phyloP scores from a whole-genome alignment of 2,113 vertebrate species.

The Petromus typicus region DNA sequence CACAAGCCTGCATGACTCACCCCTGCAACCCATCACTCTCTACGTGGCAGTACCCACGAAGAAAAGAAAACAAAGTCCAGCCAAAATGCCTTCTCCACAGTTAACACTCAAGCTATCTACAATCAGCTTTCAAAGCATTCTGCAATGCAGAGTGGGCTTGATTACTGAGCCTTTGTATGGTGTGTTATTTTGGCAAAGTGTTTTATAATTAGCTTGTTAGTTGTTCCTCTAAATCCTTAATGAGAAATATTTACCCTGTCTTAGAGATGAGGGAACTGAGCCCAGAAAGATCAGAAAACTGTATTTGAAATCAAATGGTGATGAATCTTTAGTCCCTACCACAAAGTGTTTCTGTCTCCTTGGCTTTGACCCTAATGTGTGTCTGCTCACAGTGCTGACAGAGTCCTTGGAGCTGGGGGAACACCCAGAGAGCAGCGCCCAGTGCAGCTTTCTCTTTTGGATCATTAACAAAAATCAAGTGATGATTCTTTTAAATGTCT shows the following conservation, averaged over 20 bases:
- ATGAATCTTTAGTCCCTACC: background rate
- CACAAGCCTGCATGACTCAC: background rate
- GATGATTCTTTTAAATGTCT: background rate
- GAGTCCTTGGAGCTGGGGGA: background rate
- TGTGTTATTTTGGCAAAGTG: constrained; percentile 17
- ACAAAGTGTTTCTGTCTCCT: constrained; percentile 4
- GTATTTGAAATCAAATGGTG: background rate
- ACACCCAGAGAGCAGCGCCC: background rate
- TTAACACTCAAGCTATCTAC: background rate
- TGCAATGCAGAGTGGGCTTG: constrained; percentile 12
- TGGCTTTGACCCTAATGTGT: background rate
- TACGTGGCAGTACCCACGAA: background rate
- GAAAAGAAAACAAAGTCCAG: background rate
- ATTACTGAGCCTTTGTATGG: background rate
- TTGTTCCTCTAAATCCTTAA: constrained; percentile 43
- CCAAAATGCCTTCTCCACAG: background rate
- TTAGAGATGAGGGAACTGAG: constrained; percentile 16
- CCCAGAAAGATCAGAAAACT: constrained; percentile 34
- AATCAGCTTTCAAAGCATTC: constrained; percentile 36
- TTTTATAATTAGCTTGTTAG: constrained; percentile 63
- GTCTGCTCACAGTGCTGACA: background rate
- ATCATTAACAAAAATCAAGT: background rate
- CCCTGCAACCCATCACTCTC: background rate
- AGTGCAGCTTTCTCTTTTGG: background rate
- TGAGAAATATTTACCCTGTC: constrained; percentile 12